Conservation (phyloP, 1,140 invertebrate genomes). For the Rhizoglyphus robini region DNA sequence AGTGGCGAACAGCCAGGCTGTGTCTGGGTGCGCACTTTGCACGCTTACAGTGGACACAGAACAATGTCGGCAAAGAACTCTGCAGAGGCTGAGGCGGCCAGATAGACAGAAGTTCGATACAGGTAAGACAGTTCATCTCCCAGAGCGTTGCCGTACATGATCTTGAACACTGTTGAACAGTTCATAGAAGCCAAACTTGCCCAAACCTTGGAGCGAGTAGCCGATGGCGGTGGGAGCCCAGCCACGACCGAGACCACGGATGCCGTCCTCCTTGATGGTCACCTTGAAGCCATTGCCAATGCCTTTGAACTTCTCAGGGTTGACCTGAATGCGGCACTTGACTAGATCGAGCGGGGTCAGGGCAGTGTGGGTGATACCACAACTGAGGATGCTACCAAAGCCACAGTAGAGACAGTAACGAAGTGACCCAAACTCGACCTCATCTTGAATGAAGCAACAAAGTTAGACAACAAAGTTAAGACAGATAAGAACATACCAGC, state of each 20-base stretch:
- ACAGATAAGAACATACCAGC: not conserved
- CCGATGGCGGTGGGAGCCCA: conserved; percentile 98
- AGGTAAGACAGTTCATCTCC: conserved; percentile 89
- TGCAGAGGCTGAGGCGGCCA: conserved; percentile 87
- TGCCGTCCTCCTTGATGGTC: conserved; percentile 70
- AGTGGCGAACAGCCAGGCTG: conserved; percentile 82
- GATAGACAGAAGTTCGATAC: conserved; percentile 81
- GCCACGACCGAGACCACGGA: conserved; percentile 71
- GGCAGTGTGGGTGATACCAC: conserved; percentile 69
- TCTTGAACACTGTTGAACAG: conserved; percentile 76
- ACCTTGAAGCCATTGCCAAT: conserved; percentile 71
- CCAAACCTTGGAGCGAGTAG: conserved; percentile 74
- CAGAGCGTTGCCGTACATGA: conserved; percentile 63
- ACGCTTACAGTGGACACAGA: conserved; percentile 93
- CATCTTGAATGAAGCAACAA: not conserved
- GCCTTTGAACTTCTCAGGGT: conserved; percentile 82
- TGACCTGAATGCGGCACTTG: conserved; percentile 75
- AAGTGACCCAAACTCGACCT: conserved; percentile 56
- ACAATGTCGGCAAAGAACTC: conserved; percentile 99
- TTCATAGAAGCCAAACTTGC: conserved; percentile 76
- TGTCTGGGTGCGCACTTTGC: conserved; percentile 94
- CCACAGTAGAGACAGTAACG: conserved; percentile 90
- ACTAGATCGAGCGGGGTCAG: conserved; percentile 93
- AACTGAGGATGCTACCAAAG: conserved; percentile 85
- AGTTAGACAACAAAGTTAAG: not conserved